phyloP scores from a whole-genome alignment of 1,140 invertebrate genomes.

The Aleiodes sp. region DNA sequence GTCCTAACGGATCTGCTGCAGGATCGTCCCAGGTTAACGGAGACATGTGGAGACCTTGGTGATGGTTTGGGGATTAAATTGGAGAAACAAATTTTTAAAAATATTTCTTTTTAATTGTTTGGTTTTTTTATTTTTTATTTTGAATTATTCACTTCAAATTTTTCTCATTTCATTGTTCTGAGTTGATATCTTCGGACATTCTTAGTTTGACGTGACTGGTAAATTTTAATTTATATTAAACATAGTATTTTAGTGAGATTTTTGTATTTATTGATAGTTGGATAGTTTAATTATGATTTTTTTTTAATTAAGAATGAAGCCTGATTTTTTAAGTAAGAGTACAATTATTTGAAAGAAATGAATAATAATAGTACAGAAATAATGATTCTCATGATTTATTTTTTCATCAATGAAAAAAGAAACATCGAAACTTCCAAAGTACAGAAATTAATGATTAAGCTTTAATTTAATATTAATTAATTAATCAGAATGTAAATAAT shows the following conservation, averaged over 20 bases:
- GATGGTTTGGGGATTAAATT: slow-evolving; percentile 35
- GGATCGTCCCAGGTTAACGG: slow-evolving; percentile 51
- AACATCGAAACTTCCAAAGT: slow-evolving; percentile 39
- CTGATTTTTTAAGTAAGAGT: background rate
- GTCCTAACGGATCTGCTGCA: slow-evolving; percentile 45
- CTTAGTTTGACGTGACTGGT: background rate
- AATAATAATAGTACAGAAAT: no score
- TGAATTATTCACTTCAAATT: background rate
- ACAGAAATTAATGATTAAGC: slow-evolving; percentile 43
- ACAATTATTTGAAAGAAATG: background rate
- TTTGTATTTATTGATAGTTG: slow-evolving; percentile 1
- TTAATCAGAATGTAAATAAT: slow-evolving; percentile 24
- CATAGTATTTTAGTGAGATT: background rate
- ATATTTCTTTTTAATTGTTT: background rate
- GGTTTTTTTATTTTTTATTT: background rate
- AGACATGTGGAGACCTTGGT: slow-evolving; percentile 68
- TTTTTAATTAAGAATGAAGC: background rate
- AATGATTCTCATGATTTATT: no score
- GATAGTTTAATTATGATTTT: slow-evolving; percentile 3
- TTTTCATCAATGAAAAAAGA: no score
- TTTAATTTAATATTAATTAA: slow-evolving; percentile 44
- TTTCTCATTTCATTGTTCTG: background rate
- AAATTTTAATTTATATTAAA: background rate
- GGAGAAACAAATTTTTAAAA: background rate
- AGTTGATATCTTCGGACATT: background rate